Evolutionary conservation across 2,113 vertebrate species (phyloP).

Genomic region (Rutilus rutilus): DNA sequence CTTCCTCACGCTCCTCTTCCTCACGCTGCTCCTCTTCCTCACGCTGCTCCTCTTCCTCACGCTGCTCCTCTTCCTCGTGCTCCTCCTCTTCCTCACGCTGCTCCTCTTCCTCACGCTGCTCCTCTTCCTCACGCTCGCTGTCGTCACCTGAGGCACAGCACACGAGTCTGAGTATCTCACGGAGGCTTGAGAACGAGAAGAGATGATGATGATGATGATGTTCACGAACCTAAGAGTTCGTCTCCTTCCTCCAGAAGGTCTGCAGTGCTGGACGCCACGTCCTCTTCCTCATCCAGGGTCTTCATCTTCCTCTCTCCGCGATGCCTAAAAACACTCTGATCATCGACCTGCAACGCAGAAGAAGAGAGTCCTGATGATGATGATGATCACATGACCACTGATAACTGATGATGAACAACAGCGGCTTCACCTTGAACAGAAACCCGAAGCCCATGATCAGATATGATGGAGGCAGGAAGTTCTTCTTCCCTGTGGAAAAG

Average conservation of each 20-base stretch:
- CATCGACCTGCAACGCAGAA: constrained; percentile 83
- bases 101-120: neutral
- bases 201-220: neutral
- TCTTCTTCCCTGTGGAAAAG: constrained; percentile 88
- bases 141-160: constrained; percentile 67
- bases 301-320: constrained; percentile 90
- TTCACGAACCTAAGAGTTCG: constrained; percentile 81
- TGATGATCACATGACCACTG: neutral
- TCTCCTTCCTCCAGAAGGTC: constrained; percentile 85
- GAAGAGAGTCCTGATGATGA: neutral
- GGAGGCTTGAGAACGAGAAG: neutral
- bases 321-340: constrained; percentile 89
- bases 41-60: neutral
- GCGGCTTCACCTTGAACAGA: constrained; percentile 89
- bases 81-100: constrained; percentile 19
- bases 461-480: constrained; percentile 96
- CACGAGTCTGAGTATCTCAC: neutral
- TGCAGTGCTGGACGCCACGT: constrained; percentile 75
- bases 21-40: too few species aligned
- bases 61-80: neutral
- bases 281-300: constrained; percentile 86
- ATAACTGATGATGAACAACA: neutral
- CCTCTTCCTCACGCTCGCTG: constrained; percentile 68
- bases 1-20: constrained; percentile 68
- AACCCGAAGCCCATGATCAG: constrained; percentile 99